phyloP scores from a whole-genome alignment of 2,888 invertebrate species.

The Watsonalla cultraria region DNA sequence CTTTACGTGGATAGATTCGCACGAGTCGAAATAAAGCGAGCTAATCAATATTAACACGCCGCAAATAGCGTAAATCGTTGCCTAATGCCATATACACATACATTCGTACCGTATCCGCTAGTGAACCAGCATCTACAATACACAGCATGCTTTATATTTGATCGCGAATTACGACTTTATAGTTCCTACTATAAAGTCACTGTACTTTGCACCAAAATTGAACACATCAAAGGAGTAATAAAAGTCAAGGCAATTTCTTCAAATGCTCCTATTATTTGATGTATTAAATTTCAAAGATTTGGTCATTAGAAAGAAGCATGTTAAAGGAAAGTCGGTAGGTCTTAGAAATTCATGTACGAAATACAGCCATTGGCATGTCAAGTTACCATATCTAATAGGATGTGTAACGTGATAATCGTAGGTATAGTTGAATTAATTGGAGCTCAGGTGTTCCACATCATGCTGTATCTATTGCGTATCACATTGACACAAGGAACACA shows the following conservation, averaged over 20 bases:
- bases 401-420: background rate
- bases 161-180: constrained; percentile 4
- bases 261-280: no score
- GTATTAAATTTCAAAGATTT: no score
- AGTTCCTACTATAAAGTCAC: background rate
- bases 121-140: constrained; percentile 49
- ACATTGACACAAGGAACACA: constrained; percentile 68
- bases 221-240: background rate
- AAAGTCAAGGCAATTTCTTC: background rate
- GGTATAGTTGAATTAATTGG: background rate
- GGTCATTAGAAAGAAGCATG: no score
- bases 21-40: constrained; percentile 77
- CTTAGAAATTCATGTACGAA: no score
- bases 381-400: background rate
- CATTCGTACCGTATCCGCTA: constrained; percentile 33
- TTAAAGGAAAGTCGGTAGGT: no score
- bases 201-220: background rate
- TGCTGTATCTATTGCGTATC: constrained; percentile 56
- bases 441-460: constrained; percentile 47
- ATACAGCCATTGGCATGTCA: background rate
- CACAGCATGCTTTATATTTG: constrained; percentile 43
- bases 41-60: constrained; percentile 79
- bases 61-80: constrained; percentile 79
- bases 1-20: constrained; percentile 68
- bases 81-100: constrained; percentile 75